Evolutionary conservation across 2,113 vertebrate genomes (phyloP), one percentile per base, ranked within the genome.

Genomic region (Diglossa brunneiventris): DNA sequence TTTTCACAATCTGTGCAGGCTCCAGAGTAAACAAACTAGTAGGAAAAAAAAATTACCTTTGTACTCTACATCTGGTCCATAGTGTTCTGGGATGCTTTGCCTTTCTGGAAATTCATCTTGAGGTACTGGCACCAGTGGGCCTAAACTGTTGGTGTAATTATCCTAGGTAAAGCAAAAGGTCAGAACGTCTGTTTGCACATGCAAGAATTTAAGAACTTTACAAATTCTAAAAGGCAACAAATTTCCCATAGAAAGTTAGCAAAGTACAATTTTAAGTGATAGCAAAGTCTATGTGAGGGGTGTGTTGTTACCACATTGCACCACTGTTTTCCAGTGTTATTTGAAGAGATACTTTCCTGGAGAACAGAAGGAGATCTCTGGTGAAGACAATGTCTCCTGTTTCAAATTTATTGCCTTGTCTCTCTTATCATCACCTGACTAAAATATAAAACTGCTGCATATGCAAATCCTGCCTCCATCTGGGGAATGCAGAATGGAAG

Each of bases 121-220:
- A 89, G 94, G 58, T 68, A 64, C 5, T 75, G 92, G 17, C 55
- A 94, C 62, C 47, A 83, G 20, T 39, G 95, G 85, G 53, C 39
- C 93, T 63, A 24, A 82, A 53, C 46, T 95, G 86, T 52, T 87
- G 7, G 69, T 78, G 33, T 72, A 59, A 73, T 95, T 95, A 64
- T 90, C 78, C 97, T 97, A 79, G 37, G 49, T 46, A 75, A 68
- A 88, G 52, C 33, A 90, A 56, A 86, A 82, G 21, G 13, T 72
- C 31, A 89, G 44, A 83, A 59, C 10, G 9, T 35, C 33, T 50
- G 26, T 12, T 84, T 75, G 47, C 6, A 6, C 90, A 81, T 28
- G 46, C 46, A 77, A 50, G n/a, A 61, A 46, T 46, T 62, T 69
- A 62, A 46, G 28, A 78, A 53, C 28, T 37, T 74, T 23, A 47